Percentiles rank a stretch among this genome's conserved stretches.
Conservation (phyloP, 2,113 vertebrate genomes). For the Geococcyx californianus region DNA sequence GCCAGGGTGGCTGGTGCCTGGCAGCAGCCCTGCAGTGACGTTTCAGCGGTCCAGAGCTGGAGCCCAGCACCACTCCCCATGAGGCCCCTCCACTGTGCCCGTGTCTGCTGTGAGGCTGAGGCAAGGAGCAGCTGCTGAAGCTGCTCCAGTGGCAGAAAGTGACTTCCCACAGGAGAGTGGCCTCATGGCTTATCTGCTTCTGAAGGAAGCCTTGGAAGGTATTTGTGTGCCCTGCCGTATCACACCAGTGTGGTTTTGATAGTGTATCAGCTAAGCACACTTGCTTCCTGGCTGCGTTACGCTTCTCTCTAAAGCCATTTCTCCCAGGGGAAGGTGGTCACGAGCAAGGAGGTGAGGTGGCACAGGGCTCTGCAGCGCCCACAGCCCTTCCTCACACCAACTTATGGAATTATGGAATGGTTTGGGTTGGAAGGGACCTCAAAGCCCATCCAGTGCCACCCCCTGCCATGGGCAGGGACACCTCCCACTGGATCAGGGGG, state of each 20-base stretch:
- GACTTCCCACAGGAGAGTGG: background rate
- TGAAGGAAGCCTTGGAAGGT: background rate
- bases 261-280: background rate
- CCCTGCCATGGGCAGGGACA: too few species aligned
- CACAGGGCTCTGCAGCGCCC: rapidly evolving
- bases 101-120: background rate
- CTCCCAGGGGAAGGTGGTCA: background rate
- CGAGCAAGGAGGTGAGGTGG: background rate
- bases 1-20: background rate
- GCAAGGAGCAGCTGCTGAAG: background rate
- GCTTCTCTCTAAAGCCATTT: background rate
- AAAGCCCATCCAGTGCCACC: too few species aligned
- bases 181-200: background rate
- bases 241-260: rapidly evolving
- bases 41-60: background rate
- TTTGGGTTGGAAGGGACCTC: too few species aligned
- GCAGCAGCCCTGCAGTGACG: rapidly evolving
- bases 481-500: too few species aligned
- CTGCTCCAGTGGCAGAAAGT: rapidly evolving
- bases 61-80: background rate
- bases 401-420: too few species aligned
- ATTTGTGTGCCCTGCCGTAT: rapidly evolving
- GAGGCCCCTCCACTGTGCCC: background rate
- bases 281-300: background rate
- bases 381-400: rapidly evolving